A percentile compares a stretch with the other conserved stretches of the same genome.
Conservation (phyloP, 2,113 vertebrate species). For the Oncorhynchus nerka region DNA sequence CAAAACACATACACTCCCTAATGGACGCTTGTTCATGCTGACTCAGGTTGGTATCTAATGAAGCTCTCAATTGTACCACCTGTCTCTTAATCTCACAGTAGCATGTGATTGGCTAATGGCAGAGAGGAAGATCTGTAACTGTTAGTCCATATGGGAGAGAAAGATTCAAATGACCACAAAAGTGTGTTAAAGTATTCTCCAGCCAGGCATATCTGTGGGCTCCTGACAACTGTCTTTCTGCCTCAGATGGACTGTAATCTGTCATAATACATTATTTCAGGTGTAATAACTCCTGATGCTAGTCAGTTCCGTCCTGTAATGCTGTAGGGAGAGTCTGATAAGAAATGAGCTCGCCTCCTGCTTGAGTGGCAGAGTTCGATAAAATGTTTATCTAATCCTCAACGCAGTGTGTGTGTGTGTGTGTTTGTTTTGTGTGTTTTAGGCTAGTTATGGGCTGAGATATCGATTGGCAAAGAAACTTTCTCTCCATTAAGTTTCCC, state of each 20-base stretch:
- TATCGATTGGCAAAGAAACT: constrained; percentile 45
- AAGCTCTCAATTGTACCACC: constrained; percentile 73
- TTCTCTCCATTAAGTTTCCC: constrained; percentile 36
- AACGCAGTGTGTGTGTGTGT: constrained; percentile 1
- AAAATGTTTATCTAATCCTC: neutral
- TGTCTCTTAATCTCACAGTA: constrained; percentile 66
- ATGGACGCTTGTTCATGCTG: constrained; percentile 55
- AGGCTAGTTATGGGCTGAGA: constrained; percentile 15
- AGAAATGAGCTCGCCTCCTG: no score
- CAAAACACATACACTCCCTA: constrained; percentile 26
- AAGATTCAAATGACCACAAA: no score
- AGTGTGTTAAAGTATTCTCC: no score
- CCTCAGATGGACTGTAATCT: no score
- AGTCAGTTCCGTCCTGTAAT: no score
- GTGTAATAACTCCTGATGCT: no score
- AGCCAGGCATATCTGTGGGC: no score
- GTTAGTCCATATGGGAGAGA: no score
- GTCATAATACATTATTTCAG: no score
- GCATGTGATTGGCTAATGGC: constrained; percentile 62
- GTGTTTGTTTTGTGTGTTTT: constrained; percentile 13
- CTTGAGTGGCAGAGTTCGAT: neutral
- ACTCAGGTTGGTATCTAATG: constrained; percentile 77
- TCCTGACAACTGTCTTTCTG: no score
- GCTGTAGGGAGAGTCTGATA: no score
- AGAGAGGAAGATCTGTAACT: constrained; percentile 50